phyloP scores from a whole-genome alignment of 2,888 invertebrate species.

The Hydrotaea diabolus region DNA sequence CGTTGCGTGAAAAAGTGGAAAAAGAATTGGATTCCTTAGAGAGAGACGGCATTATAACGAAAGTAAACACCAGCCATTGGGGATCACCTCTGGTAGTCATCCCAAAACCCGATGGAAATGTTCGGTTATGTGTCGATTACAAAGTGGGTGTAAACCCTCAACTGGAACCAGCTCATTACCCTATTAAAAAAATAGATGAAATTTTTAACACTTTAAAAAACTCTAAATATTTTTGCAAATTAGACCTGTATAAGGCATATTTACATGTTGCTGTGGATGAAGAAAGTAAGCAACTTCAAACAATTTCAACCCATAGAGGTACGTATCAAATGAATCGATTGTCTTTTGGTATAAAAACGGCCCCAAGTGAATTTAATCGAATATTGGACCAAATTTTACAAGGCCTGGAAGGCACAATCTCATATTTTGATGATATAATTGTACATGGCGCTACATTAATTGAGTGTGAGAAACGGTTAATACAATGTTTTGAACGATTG shows the following conservation, averaged over 20 bases:
- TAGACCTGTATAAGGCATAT: constrained; percentile 72
- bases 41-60: too few species aligned
- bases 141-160: constrained; percentile 62
- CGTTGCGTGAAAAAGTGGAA: too few species aligned
- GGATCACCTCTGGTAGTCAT: constrained; percentile 30
- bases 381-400: too few species aligned
- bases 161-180: too few species aligned
- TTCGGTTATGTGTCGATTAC: too few species aligned
- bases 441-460: constrained; percentile 34
- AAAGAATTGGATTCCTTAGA: too few species aligned
- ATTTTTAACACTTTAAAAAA: constrained; percentile 41
- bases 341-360: too few species aligned
- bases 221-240: constrained; percentile 69
- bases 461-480: constrained; percentile 2
- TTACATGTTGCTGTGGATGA: constrained; percentile 58
- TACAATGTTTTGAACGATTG: constrained; percentile 8
- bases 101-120: constrained; percentile 46
- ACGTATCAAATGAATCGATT: constrained; percentile 51
- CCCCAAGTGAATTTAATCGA: background rate
- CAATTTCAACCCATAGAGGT: constrained; percentile 53
- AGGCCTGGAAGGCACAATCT: too few species aligned
- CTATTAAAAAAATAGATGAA: constrained; percentile 27
- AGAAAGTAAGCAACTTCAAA: constrained; percentile 42
- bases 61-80: constrained; percentile 27
- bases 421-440: constrained; percentile 51